Evolutionary conservation across 2,797 vertebrate species (phyloP).

Genomic region (Enteromius thamalakanensis): DNA sequence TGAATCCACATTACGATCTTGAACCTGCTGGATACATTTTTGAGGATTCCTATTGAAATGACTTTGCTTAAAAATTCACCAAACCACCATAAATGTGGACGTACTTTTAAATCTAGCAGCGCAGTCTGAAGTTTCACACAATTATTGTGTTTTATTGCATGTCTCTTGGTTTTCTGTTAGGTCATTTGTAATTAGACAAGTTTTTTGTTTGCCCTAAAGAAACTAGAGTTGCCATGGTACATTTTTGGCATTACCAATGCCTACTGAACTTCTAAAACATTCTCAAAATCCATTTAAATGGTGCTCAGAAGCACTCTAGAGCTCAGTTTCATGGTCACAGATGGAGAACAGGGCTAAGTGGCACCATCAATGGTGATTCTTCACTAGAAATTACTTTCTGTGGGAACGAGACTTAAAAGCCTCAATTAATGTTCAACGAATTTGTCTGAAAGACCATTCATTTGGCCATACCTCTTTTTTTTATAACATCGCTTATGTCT

Average conservation of each 20-base stretch:
- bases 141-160: not conserved
- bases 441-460: slow-evolving; percentile 37
- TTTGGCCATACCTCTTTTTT: slow-evolving; percentile 18
- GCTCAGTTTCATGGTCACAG: slow-evolving; percentile 18
- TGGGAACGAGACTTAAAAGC: slow-evolving; percentile 46
- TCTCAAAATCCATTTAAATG: slow-evolving; percentile 20
- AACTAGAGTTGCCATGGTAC: not conserved
- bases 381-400: not conserved
- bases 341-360: slow-evolving; percentile 30
- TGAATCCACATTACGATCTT: not conserved
- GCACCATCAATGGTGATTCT: slow-evolving; percentile 21
- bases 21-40: not conserved
- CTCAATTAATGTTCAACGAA: slow-evolving; percentile 39
- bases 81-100: not conserved
- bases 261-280: slow-evolving; percentile 9
- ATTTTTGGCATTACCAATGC: not conserved
- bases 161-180: not conserved
- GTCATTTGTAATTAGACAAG: not conserved
- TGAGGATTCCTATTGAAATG: not conserved
- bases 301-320: slow-evolving; percentile 4
- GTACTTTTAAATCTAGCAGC: not conserved
- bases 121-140: not conserved
- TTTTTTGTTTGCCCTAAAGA: not conserved
- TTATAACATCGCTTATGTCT: slow-evolving; percentile 37
- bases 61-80: not conserved